Conservation (phyloP, 1,140 invertebrate species). For the Pogonomyrmex californicus region DNA sequence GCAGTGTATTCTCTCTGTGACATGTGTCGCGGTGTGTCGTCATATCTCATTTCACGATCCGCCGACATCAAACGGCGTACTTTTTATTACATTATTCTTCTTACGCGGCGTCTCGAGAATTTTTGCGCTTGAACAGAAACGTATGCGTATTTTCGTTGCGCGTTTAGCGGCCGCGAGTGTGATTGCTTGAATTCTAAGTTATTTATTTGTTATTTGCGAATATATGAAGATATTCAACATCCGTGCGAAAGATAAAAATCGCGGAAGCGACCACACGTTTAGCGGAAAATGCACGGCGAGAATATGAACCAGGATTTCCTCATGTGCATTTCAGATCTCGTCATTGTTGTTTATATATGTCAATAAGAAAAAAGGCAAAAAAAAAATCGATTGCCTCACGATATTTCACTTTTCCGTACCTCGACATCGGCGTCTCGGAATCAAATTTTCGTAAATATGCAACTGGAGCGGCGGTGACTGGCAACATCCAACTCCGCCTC, state of each 20-base stretch:
- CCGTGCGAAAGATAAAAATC: neutral
- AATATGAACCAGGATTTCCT: neutral
- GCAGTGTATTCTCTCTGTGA: constrained; percentile 30
- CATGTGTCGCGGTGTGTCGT: constrained; percentile 28
- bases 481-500: constrained; percentile 17
- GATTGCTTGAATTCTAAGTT: too few species aligned
- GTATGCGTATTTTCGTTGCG: neutral
- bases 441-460: constrained; percentile 71
- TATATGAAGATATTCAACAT: too few species aligned
- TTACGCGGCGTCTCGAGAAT: neutral
- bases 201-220: too few species aligned
- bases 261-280: neutral
- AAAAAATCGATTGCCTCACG: neutral
- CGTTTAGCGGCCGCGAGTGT: neutral
- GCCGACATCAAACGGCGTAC: neutral
- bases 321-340: neutral
- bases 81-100: neutral
- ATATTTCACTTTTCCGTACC: constrained; percentile 25
- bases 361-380: neutral
- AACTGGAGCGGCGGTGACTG: constrained; percentile 51
- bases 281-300: neutral
- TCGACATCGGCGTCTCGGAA: constrained; percentile 55
- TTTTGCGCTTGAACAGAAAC: neutral
- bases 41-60: constrained; percentile 38
- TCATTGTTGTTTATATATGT: neutral